Evolutionary conservation across 2,888 invertebrate genomes (phyloP), one percentile per base, ranked within the genome.

Genomic region (Sipha maydis): DNA sequence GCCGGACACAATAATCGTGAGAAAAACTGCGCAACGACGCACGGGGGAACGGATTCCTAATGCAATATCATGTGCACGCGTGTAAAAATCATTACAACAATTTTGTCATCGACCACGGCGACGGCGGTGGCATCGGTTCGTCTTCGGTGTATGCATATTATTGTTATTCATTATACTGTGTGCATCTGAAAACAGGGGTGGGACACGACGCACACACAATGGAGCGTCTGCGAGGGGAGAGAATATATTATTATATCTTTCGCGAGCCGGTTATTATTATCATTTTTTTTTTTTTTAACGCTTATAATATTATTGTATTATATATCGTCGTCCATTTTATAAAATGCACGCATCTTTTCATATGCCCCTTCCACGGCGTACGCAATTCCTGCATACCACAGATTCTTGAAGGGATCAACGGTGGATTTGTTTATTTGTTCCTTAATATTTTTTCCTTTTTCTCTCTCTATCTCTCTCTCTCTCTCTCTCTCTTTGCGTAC

Each of bases 271-370:
- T 61, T 61, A 61, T 61, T 85, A 77, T 85, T 19, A 28, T 61
- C 41, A 41, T 80, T 54, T 78, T 9, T 17, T 34, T 14, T 7
- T 41, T 61, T 28, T 34, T 19, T 48, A 25, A 14, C 41, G 28
- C n/a, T n/a, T 25, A 61, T 61, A 17, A 19, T 48, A 48, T 48
- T 48, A 48, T 48, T n/a, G 56, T 17, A 25, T 19, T 34, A 9
- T 5, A 54, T 76, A n/a, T 61, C 14, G 67, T 61, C 84, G 84
- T 77, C 84, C 84, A 85, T 85, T 85, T 85, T 84, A 34, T 61
- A 76, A 54, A 28, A 54, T 7, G 25, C 54, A 9, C 41, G 41
- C 19, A 28, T n/a, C 38, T 61, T n/a, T 38, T 14, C 48, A 48
- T 14, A 48, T 48, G 75, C 56, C 71, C 25, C n/a, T 19, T 41